Evolutionary conservation across 1,140 invertebrate genomes (phyloP), one percentile per base, ranked within the genome.

Genomic region (Cardiocondyla obscurior): DNA sequence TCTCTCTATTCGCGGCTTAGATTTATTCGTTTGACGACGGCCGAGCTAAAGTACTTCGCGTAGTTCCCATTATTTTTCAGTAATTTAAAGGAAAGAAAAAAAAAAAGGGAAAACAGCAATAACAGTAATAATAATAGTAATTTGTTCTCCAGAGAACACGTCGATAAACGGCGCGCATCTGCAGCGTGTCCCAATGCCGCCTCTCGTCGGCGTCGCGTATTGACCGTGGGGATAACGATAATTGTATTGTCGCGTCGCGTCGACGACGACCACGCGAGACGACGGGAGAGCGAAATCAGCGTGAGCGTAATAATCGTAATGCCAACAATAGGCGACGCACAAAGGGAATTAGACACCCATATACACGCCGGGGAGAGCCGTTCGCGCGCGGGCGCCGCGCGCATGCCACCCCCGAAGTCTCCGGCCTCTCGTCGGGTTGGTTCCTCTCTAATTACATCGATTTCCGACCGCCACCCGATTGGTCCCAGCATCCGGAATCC

Each of bases 261-360:
- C 60, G 60, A 53, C 74, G 49, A 79, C 74, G 74, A 65, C 74
- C 67, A 77, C 74, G n/a, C n/a, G n/a, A n/a, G n/a, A 39, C 46
- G 62, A 79, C 62, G 74, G 73, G 67, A 60, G 74, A 19, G 46
- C 46, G 60, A 79, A 79, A 67, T 79, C 74, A 79, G 60, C 62
- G 74, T 79, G 74, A 79, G 74, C 74, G 74, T 79, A 79, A 79
- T 79, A 79, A 79, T 79, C 74, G 74, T 79, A 79, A 79, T 79
- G 62, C 74, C 74, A 62, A 79, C 74, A 79, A 79, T 79, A 79
- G 62, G 33, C 74, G 62, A 64, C 46, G 74, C 33, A 79, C 74
- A 79, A 79, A 79, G 74, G 74, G 74, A 79, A 79, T 79, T 79
- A 79, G 74, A 79, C 74, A 79, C 74, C 62, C 46, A 67, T 79